phyloP scores from a whole-genome alignment of 1,140 invertebrate species.

The Drosophila aff. region DNA sequence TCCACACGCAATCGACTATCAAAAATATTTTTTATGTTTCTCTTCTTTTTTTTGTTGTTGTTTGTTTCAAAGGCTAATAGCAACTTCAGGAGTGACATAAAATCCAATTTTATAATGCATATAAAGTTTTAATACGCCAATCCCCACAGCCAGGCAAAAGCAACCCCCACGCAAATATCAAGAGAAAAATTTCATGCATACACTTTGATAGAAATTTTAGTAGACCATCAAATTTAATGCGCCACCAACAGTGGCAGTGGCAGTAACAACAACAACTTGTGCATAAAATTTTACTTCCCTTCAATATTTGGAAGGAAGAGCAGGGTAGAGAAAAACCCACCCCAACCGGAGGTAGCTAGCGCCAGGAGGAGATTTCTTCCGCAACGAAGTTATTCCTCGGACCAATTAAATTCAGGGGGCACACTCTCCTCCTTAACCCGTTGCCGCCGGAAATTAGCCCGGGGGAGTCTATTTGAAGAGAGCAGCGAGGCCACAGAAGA shows the following conservation, averaged over 20 bases:
- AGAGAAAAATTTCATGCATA: conserved; percentile 62
- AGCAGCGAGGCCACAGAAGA: background rate
- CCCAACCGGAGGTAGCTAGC: conserved; percentile 4
- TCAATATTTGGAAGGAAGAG: conserved; percentile 3
- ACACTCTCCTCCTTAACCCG: conserved; percentile 36
- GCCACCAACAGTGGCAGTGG: conserved; percentile 40
- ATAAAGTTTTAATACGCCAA: conserved; percentile 77
- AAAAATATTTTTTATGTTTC: conserved; percentile 67
- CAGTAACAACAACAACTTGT: conserved; percentile 56
- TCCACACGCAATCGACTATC: conserved; percentile 73
- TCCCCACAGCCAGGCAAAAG: conserved; percentile 11
- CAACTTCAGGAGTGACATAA: conserved; percentile 73
- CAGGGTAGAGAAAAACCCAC: conserved; percentile 3
- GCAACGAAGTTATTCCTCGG: conserved; percentile 1
- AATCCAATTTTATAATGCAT: conserved; percentile 82
- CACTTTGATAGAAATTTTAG: conserved; percentile 80
- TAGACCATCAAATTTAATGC: conserved; percentile 79
- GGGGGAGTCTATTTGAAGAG: conserved; percentile 11
- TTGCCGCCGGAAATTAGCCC: conserved; percentile 54
- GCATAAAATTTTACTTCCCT: conserved; percentile 69
- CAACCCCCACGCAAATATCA: conserved; percentile 23
- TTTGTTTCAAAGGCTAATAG: conserved; percentile 51
- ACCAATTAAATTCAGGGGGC: conserved; percentile 59
- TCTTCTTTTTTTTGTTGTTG: conserved; percentile 5
- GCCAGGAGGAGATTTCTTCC: background rate